Base-by-base conservation (phyloP, 2,888 invertebrate species). In the Netelia melanura region DNA sequence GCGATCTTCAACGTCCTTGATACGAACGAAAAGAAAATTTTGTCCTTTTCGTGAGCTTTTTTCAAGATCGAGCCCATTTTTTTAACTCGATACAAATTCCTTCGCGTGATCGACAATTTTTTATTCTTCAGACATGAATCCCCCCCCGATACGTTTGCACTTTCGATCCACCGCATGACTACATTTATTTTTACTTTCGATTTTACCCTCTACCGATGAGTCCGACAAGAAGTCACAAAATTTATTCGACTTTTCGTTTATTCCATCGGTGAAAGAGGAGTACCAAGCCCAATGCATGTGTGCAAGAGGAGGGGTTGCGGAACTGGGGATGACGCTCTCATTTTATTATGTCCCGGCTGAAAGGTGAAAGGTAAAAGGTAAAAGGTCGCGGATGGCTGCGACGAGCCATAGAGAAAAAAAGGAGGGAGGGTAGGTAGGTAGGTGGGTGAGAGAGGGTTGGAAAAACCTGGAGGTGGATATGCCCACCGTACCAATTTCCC, bases 401-500 rank as follows among this genome's bases (percentile, higher is more conserved):
- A 80, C 64, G 76, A 70, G 71, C 67, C 54, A 61, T 72, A 21
- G 48, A 48, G 21, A 38, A 43, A 48, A 44, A 30, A 54, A 21
- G 25, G 25, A 30, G 44, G 9, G 38, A 17, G 81, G 58, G 44
- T 6, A 6, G 81, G n/a, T 30, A 10, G 61, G 61, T n/a, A 61
- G 14, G 25, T 38, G 38, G 38, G 65, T 25, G 48, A 21, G 48
- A 48, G 48, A 21, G 67, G n/a, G 62, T 67, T n/a, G 17, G 62
- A 52, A 62, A 64, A 70, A 75, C 65, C 68, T 77, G 71, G 30
- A 62, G 75, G 81, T 79, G 78, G 71, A 82, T 85, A 82, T 76
- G 77, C 79, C 75, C 79, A 67, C 84, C 84, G 52, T 84, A 76
- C 86, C 86, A 84, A 86, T 84, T 86, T 84, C 67, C 84, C 82